Base-by-base conservation (phyloP, 2,797 vertebrate species). In the Danio choprae region DNA sequence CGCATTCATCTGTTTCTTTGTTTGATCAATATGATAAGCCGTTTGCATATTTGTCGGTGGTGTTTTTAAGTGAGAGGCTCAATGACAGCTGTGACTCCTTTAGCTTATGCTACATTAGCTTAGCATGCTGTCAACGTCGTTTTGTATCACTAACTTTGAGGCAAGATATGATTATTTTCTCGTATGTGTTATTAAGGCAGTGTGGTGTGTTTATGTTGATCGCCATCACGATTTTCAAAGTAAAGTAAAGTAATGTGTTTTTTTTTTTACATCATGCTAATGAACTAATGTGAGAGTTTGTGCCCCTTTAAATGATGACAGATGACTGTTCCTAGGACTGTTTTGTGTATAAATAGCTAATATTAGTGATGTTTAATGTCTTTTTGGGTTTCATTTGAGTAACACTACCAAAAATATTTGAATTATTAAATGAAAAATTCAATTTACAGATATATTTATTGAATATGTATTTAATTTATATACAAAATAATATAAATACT, bases 1-100 rank as follows among this genome's bases (percentile, higher is more conserved):
- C 10, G 7, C 0, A 13, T 10, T 15, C 0, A n/a, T 11, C 1
- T 12, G 10, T 16, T 0, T 2, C 2, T 2, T 8, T 0, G 11
- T n/a, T 56, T 3, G 29, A 9, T 65, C 15, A 13, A 0, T 55
- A 18, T 74, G 8, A 6, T 5, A 8, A 15, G 4, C 8, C 5
- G 18, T 40, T 7, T n/a, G 70, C 22, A 51, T 20, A 13, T 72
- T 40, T 7, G 4, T 40, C 0, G 3, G 20, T 8, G 18, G 53
- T 51, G 5, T 53, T 38, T 5, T 22, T 15, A 7, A 58, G 13
- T 46, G 1, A 1, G 8, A 56, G 15, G 12, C 4, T 56, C 40
- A 38, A 70, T 50, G 68, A 72, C 58, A 43, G 68, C 38, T 18
- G 58, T 36, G 38, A 43, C 67, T 63, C 38, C 5, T 79, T 11